Conservation (phyloP, 2,113 vertebrate genomes). For the Phaethon lepturus region DNA sequence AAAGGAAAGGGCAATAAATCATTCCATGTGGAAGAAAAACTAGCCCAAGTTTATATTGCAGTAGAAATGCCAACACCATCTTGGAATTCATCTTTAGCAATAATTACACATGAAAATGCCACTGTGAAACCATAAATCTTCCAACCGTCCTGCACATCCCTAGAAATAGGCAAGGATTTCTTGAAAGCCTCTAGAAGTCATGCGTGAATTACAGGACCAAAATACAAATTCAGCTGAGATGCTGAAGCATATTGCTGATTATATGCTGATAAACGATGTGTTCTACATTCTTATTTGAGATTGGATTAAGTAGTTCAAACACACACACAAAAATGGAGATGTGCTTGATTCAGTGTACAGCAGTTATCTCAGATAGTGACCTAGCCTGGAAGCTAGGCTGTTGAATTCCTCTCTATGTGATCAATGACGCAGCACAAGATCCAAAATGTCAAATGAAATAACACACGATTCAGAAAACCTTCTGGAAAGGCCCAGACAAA, state of each 20-base stretch:
- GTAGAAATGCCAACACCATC: background rate
- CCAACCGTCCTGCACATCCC: background rate
- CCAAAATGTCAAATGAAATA: constrained; percentile 46
- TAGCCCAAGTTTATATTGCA: background rate
- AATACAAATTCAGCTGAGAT: background rate
- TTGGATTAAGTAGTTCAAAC: background rate
- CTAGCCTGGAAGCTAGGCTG: background rate
- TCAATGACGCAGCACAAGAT: background rate
- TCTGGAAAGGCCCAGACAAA: background rate
- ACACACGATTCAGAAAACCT: constrained; percentile 25
- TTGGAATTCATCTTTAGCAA: background rate
- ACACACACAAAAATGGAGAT: background rate
- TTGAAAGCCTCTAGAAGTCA: background rate
- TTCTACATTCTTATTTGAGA: background rate
- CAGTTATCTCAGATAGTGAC: background rate
- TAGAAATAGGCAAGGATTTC: background rate
- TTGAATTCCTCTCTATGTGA: background rate
- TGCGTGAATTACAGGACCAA: background rate
- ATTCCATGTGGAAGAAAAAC: background rate
- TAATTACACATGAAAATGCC: background rate
- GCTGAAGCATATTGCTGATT: background rate
- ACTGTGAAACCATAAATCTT: background rate
- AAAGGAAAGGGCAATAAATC: background rate
- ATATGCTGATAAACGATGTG: background rate
- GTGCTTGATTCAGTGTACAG: background rate